These are phyloP conservation scores for Hemicentrotus pulcherrimus DNA, from an alignment of 35 echinoderm and acorn worm species.

Conservation along the genomic window DNA sequence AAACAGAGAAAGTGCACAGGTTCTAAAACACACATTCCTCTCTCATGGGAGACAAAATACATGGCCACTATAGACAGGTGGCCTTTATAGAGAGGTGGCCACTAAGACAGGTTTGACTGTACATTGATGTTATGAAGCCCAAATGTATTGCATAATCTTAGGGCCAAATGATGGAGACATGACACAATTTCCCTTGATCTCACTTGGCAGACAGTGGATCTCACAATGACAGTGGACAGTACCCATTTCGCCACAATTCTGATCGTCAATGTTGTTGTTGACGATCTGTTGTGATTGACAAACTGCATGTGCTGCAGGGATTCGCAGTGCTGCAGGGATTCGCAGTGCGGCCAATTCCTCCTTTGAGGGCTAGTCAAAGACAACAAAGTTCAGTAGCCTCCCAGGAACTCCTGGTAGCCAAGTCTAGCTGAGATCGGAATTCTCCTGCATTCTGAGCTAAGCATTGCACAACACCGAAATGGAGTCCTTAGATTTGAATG, in stretches of 20 bases:
- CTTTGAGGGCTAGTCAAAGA: not conserved
- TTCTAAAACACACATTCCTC: too few species aligned
- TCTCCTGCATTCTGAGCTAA: not conserved
- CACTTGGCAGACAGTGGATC: not conserved
- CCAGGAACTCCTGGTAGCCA: conserved; percentile 19
- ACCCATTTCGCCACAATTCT: not conserved
- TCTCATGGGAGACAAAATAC: too few species aligned
- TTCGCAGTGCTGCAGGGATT: not conserved
- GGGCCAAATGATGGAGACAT: not conserved
- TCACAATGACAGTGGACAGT: not conserved
- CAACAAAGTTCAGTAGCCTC: conserved; percentile 29
- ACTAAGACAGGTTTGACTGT: too few species aligned
- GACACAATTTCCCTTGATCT: not conserved
- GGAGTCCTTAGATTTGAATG: not conserved
- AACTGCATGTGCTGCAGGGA: not conserved
- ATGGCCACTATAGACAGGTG: too few species aligned
- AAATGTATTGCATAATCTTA: not conserved
- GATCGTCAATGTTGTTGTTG: not conserved
- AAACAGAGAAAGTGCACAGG: too few species aligned
- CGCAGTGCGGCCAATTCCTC: not conserved
- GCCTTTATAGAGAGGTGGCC: too few species aligned
- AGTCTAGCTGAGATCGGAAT: conserved; percentile 43
- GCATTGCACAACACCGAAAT: conserved; percentile 18
- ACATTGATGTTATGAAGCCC: too few species aligned
- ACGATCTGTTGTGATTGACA: not conserved